Base-by-base conservation (phyloP, 2,888 invertebrate genomes). In the Lasioglossum zephyrum region DNA sequence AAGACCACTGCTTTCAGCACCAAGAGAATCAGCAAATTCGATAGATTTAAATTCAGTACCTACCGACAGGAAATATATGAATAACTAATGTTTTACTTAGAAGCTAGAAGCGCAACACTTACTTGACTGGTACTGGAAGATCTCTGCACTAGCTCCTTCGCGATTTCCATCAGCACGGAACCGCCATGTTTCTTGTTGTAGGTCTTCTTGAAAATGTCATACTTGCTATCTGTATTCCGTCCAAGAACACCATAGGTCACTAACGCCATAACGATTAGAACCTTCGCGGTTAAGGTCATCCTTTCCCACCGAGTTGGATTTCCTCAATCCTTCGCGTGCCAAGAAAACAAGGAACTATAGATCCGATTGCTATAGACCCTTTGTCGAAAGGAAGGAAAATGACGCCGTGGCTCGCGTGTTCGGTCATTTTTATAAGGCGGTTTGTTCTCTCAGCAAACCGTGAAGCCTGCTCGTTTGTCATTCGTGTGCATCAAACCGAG, bases 1-100 rank as follows among this genome's bases (percentile, higher is more conserved):
- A 98, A 97, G 86, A 98, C 97, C 11, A 98, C 95, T 0, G 97
- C 97, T 95, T 98, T 98, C 85, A 98, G 95, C 49, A 98, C 96
- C 76, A 98, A 96, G 81, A 98, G 96, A 85, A 98, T 97, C 73
- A 98, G 96, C 87, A 98, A 95, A 94, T 98, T 98, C 0, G 98
- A 98, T 82, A 98, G 95, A 95, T 98, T 98, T 78, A 98, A 95
- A 92, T 98, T 98, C 73, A 98, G 95, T 4, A 98, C 97, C 97
- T 97, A 95, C 1, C 3, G 13, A 8, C 36, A 39, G 22, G 9
- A 22, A 22, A 22, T 41, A 22, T 41, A 41, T 4, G 0, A 69
- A 36, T 18, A 39, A 69, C 39, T 66, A 66, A 66, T 36, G 36
- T 41, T n/a, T 53, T 1, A n/a, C n/a, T n/a, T 9, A n/a, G 4